Evolutionary conservation across 2,888 invertebrate species (phyloP).

Genomic region (Drosophila atripex): DNA sequence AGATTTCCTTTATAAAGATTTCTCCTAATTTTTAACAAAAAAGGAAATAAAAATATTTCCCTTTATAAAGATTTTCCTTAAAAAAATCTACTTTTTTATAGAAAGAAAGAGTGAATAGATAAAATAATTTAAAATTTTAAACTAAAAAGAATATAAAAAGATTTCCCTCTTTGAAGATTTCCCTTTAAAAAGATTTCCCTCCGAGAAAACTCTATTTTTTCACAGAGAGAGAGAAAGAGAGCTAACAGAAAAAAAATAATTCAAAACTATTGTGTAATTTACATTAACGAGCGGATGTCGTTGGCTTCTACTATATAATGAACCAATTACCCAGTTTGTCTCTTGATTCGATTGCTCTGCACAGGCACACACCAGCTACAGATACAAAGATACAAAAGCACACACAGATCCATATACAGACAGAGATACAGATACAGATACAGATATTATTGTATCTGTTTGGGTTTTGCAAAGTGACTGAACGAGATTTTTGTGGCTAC

Average conservation of each 20-base stretch:
- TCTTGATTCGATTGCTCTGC: slow-evolving; percentile 76
- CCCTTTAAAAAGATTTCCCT: neutral
- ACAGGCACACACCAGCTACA: slow-evolving; percentile 4
- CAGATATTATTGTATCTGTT: slow-evolving; percentile 19
- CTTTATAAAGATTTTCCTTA: no score
- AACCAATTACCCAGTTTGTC: slow-evolving; percentile 79
- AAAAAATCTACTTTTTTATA: no score
- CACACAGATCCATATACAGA: slow-evolving; percentile 1
- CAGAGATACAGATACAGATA: slow-evolving; percentile 4
- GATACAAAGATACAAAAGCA: slow-evolving; percentile 10
- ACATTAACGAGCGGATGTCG: slow-evolving; percentile 76
- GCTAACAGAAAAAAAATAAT: slow-evolving; percentile 21
- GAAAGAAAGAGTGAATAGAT: no score
- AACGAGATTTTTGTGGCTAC: slow-evolving; percentile 35
- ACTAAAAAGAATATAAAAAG: no score
- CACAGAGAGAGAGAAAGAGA: neutral
- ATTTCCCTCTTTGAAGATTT: no score
- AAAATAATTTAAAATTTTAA: no score
- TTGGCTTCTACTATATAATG: slow-evolving; percentile 76
- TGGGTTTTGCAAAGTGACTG: slow-evolving; percentile 36
- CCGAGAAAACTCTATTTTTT: neutral
- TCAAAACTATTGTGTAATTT: slow-evolving; percentile 76
- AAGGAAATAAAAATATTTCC: no score
- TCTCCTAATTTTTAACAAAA: no score
- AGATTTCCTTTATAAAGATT: no score